These are phyloP conservation scores for Eudemis profundana DNA, from an alignment of 2,888 invertebrate species.

Conservation along the genomic window DNA sequence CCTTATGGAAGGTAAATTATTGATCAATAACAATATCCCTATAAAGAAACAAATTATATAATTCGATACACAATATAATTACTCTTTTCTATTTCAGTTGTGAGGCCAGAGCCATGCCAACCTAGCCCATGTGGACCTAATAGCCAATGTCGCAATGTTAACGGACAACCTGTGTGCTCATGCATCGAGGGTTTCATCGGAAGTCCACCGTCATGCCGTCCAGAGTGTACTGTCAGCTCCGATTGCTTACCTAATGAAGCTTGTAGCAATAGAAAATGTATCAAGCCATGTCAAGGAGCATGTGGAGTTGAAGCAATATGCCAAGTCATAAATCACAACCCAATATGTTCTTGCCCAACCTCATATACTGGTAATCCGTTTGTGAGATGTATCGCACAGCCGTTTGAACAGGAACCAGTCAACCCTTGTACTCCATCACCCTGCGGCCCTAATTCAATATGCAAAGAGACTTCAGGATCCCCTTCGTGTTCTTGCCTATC, in stretches of 20 bases:
- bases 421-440: slow-evolving; percentile 92
- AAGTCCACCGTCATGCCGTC: slow-evolving; percentile 91
- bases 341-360: slow-evolving; percentile 90
- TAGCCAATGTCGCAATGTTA: slow-evolving; percentile 90
- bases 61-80: background rate
- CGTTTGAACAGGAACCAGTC: slow-evolving; percentile 76
- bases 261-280: slow-evolving; percentile 92
- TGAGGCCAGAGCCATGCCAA: slow-evolving; percentile 69
- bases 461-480: slow-evolving; percentile 87
- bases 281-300: slow-evolving; percentile 93
- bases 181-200: slow-evolving; percentile 90
- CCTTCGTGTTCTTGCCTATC: slow-evolving; percentile 91
- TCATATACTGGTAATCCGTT: slow-evolving; percentile 91
- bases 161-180: slow-evolving; percentile 90
- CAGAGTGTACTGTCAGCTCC: slow-evolving; percentile 90
- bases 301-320: slow-evolving; percentile 91
- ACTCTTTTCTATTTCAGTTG: slow-evolving; percentile 61
- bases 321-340: slow-evolving; percentile 92
- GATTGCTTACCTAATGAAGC: slow-evolving; percentile 91
- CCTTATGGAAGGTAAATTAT: slow-evolving; percentile 68
- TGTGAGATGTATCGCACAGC: slow-evolving; percentile 85
- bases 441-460: slow-evolving; percentile 92
- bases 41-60: background rate
- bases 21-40: background rate
- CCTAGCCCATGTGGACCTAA: slow-evolving; percentile 92